Percentiles rank a stretch among this genome's conserved stretches.
Conservation (phyloP, 2,888 invertebrate species). For the Troilus luridus region DNA sequence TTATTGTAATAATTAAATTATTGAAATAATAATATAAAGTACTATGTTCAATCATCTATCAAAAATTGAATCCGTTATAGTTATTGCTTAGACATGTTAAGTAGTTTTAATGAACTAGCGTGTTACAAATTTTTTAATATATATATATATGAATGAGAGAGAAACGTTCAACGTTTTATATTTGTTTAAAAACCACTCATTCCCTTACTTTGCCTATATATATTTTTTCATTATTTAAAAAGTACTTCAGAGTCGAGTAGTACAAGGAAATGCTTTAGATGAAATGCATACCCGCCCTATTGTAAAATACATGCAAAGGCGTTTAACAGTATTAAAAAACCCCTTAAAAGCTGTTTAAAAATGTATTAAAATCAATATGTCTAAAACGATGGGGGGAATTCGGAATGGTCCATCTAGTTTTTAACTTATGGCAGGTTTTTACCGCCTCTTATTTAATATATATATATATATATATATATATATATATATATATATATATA, state of each 20-base stretch:
- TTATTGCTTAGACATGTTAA: no score
- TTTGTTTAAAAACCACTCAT: slow-evolving; percentile 15
- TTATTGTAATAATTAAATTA: background rate
- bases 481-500: background rate
- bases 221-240: slow-evolving; percentile 14
- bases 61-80: no score
- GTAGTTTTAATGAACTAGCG: no score
- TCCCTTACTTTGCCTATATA: background rate
- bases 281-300: background rate
- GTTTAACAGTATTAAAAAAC: slow-evolving; percentile 41
- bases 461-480: no score
- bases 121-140: no score
- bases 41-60: no score
- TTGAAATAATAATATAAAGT: background rate
- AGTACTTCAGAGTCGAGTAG: background rate
- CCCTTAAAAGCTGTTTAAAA: slow-evolving; percentile 29
- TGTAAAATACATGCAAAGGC: slow-evolving; percentile 40
- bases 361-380: slow-evolving; percentile 35
- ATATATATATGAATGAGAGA: no score
- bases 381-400: background rate
- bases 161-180: background rate
- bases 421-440: background rate
- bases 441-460: background rate
- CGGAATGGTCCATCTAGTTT: background rate
- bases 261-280: slow-evolving; percentile 34